Conservation (phyloP, 2,888 invertebrate species). For the Cantharis flavilabris region DNA sequence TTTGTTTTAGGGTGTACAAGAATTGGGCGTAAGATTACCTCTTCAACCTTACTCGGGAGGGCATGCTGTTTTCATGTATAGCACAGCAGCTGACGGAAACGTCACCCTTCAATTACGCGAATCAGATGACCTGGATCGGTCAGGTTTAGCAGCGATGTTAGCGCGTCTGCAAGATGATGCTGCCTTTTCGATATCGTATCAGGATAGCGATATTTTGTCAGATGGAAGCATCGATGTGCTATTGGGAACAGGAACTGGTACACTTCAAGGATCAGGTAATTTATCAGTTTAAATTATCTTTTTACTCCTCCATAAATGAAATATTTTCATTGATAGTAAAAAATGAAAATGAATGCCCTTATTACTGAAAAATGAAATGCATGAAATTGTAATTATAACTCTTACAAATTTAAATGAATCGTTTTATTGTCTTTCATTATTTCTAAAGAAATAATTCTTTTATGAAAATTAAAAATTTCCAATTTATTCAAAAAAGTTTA, state of each 20-base stretch:
- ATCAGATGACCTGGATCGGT: constrained; percentile 58
- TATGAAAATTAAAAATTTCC: not conserved
- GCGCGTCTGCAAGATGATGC: constrained; percentile 65
- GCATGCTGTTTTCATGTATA: constrained; percentile 72
- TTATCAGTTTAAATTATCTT: constrained; percentile 3
- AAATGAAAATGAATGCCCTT: not conserved
- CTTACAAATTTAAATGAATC: not conserved
- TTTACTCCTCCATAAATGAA: not conserved
- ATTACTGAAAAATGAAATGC: not conserved
- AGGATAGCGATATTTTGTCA: constrained; percentile 75
- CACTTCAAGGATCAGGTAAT: constrained; percentile 53
- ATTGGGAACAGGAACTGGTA: constrained; percentile 64
- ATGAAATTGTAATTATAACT: not conserved
- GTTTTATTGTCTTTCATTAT: not conserved
- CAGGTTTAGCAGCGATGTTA: constrained; percentile 56
- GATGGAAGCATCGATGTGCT: constrained; percentile 61
- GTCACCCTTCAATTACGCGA: constrained; percentile 68
- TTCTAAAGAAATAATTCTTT: not conserved
- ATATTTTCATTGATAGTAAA: not conserved
- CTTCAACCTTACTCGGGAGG: constrained; percentile 61
- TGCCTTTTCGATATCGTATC: constrained; percentile 72
- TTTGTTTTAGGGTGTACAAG: constrained; percentile 52
- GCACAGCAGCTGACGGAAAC: constrained; percentile 67
- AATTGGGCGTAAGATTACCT: constrained; percentile 57
- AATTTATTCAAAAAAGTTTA: not conserved